Percentiles rank a stretch among this genome's conserved stretches.
These are phyloP conservation scores for Tangachromis dhanisi DNA, from an alignment of 2,113 vertebrate species.

Conservation along the genomic window DNA sequence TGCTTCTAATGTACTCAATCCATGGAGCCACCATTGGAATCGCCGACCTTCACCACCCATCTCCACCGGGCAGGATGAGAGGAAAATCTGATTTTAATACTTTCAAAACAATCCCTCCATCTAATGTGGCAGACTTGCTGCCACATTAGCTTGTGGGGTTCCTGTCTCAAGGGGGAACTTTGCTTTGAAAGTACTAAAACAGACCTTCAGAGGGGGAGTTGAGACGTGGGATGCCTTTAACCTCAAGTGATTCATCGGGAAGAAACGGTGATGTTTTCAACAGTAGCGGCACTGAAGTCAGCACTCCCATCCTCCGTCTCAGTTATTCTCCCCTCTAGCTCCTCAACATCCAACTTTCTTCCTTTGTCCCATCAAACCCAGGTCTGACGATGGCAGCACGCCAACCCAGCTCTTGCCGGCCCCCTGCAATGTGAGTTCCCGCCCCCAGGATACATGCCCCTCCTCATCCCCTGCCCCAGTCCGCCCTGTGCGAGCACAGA, in stretches of 20 bases:
- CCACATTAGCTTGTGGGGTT: neutral
- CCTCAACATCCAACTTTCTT: constrained; percentile 3
- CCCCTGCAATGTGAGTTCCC: constrained; percentile 67
- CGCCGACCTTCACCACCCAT: constrained; percentile 56
- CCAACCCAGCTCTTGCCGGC: constrained; percentile 80
- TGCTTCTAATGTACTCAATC: constrained; percentile 22
- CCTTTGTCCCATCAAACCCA: constrained; percentile 39
- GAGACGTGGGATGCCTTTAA: constrained; percentile 10
- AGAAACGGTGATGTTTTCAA: neutral
- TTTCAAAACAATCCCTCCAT: neutral
- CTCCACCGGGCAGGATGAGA: constrained; percentile 23
- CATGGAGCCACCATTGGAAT: constrained; percentile 70
- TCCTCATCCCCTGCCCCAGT: constrained; percentile 52
- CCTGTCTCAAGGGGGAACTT: neutral
- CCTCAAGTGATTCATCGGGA: constrained; percentile 7
- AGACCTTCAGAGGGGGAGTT: constrained; percentile 2
- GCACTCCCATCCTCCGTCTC: constrained; percentile 8
- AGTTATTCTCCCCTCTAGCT: neutral
- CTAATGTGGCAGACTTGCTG: neutral
- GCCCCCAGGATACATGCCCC: constrained; percentile 70
- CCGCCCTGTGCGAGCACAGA: constrained; percentile 41
- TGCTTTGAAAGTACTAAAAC: constrained; percentile 43
- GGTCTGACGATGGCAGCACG: constrained; percentile 79
- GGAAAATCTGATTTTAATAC: constrained; percentile 23
- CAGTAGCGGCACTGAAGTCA: neutral